These are phyloP conservation scores for Eriosoma lanigerum DNA, from an alignment of 1,140 invertebrate genomes.

Conservation along the genomic window DNA sequence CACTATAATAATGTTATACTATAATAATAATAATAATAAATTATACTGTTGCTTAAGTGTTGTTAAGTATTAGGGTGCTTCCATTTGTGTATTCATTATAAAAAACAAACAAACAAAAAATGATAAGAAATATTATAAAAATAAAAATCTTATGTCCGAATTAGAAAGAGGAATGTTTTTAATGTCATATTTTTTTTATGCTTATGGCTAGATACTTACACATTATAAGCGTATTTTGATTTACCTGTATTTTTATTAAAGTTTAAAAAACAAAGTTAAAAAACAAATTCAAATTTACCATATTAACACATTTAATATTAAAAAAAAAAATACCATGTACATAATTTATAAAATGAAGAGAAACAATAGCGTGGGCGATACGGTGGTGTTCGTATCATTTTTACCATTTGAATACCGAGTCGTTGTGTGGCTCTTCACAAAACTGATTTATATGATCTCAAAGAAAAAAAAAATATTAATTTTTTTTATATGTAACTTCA, in stretches of 20 bases:
- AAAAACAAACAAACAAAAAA: constrained; percentile 42
- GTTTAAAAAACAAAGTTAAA: constrained; percentile 1
- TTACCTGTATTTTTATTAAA: constrained; percentile 19
- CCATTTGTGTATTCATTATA: constrained; percentile 35
- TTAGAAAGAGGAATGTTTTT: constrained; percentile 43
- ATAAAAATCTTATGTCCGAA: constrained; percentile 46
- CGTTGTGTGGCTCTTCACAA: constrained; percentile 38
- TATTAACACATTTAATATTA: constrained; percentile 19
- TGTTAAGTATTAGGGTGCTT: constrained; percentile 48
- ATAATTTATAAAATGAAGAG: constrained; percentile 8
- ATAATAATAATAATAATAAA: constrained; percentile 44
- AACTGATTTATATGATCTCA: constrained; percentile 43
- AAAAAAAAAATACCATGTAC: constrained; percentile 38
- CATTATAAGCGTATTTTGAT: constrained; percentile 21
- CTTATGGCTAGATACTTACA: constrained; percentile 47
- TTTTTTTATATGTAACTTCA: constrained; percentile 48
- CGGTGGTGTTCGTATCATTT: constrained; percentile 51
- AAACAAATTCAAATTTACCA: constrained; percentile 2
- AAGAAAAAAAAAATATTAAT: constrained; percentile 30
- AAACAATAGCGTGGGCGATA: constrained; percentile 15
- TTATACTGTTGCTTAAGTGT: constrained; percentile 48
- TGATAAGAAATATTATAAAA: background rate
- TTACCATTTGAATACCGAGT: constrained; percentile 39
- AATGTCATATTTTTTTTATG: constrained; percentile 25
- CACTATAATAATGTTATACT: constrained; percentile 18